Percentiles rank a stretch among this genome's conserved stretches.
These are phyloP conservation scores for Camponotus pennsylvanicus DNA, from an alignment of 1,140 invertebrate species.

Conservation along the genomic window DNA sequence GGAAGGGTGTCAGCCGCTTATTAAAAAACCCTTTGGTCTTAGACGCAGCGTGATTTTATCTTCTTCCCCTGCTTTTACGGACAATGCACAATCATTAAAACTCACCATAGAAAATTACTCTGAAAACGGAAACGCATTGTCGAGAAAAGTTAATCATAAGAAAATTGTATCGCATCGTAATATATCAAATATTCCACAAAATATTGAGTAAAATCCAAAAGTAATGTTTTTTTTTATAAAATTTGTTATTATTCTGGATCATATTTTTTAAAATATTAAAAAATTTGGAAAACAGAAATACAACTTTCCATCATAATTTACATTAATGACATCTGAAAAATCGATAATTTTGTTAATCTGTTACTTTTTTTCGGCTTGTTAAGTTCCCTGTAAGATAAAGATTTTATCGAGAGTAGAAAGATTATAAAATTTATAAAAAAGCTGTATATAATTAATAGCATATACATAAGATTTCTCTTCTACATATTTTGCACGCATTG, in stretches of 20 bases:
- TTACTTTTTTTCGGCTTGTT: neutral
- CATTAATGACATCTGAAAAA: neutral
- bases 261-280: neutral
- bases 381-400: neutral
- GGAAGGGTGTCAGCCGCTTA: conserved; percentile 76
- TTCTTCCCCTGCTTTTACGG: conserved; percentile 60
- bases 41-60: conserved; percentile 67
- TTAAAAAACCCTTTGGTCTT: conserved; percentile 73
- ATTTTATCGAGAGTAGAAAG: neutral
- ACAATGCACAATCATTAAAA: conserved; percentile 77
- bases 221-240: neutral
- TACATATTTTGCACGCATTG: neutral
- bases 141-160: conserved; percentile 30
- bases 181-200: neutral
- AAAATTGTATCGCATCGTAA: neutral
- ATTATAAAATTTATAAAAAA: neutral
- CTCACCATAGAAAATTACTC: conserved; percentile 42
- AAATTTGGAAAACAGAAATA: neutral
- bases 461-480: neutral
- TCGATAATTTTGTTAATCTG: neutral
- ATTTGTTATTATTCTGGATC: neutral
- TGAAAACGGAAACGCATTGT: conserved; percentile 42
- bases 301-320: conserved; percentile 20
- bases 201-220: neutral
- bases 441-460: neutral